Conservation (phyloP, 2,888 invertebrate species). For the Dyspetes luteomarginatus region DNA sequence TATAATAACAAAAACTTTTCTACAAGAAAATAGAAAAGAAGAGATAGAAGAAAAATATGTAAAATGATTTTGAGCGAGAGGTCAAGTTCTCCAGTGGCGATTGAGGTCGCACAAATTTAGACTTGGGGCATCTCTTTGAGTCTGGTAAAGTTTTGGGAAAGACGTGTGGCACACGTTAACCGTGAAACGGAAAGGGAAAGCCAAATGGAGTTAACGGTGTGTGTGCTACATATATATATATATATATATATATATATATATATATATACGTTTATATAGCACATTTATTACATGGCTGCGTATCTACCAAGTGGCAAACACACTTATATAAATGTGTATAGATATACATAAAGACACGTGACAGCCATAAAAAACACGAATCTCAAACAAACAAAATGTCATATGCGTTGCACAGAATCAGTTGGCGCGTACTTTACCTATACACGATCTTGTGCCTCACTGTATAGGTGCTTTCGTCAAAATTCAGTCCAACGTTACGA, state of each 20-base stretch:
- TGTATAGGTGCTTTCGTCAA: slow-evolving; percentile 28
- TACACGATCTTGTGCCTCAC: not conserved
- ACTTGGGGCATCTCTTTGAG: slow-evolving; percentile 26
- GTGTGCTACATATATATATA: not conserved
- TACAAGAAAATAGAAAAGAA: not conserved
- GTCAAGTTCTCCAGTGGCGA: slow-evolving; percentile 49
- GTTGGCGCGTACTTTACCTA: slow-evolving; percentile 60
- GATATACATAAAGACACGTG: slow-evolving; percentile 67
- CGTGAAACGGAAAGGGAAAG: slow-evolving; percentile 33
- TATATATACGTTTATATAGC: not conserved
- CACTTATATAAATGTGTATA: not conserved
- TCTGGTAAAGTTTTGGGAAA: not conserved
- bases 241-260: not conserved
- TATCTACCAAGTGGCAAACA: slow-evolving; percentile 6
- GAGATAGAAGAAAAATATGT: slow-evolving; percentile 3
- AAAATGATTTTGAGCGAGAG: slow-evolving; percentile 32
- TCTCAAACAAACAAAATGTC: slow-evolving; percentile 74
- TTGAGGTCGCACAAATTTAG: slow-evolving; percentile 59
- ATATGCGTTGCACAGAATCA: slow-evolving; percentile 67
- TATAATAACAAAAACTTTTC: not conserved
- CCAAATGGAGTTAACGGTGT: slow-evolving; percentile 19
- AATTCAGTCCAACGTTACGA: slow-evolving; percentile 2
- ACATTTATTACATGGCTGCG: not conserved
- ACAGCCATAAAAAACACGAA: slow-evolving; percentile 75
- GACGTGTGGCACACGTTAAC: slow-evolving; percentile 4